Base-by-base conservation (phyloP, 2,797 vertebrate species). In the Luscinia luscinia region DNA sequence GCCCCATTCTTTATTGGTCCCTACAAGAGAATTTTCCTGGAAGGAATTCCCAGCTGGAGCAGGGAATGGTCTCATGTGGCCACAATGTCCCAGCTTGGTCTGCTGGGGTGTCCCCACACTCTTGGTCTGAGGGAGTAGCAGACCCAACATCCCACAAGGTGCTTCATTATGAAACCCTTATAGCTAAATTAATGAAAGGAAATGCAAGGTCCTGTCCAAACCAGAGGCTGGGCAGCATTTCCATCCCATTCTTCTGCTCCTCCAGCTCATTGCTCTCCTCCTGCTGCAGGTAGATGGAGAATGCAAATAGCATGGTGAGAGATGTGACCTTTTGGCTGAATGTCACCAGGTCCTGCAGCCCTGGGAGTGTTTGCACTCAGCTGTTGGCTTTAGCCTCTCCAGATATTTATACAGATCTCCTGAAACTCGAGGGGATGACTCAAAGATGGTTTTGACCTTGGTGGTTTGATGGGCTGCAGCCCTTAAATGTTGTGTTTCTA, bases 301-400 rank as follows among this genome's bases (percentile, higher is more conserved):
- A 96, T 93, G 94, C 96, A 96, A 97, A 96, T 96, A 94, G 70
- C 95, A 94, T 57, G 13, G 4, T 36, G 94, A 95, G 95, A 79
- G 92, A 54, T 76, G 59, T 88, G 95, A 96, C 94, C 96, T 97
- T 96, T 97, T 86, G 94, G 85, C 91, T 96, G 96, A 95, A 96
- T 97, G 94, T 96, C 94, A 94, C 94, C 87, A 81, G 90, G 84
- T 68, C 76, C 92, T 84, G 89, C 89, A 86, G 95, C 89, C 24
- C 55, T 90, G 95, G 93, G 85, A 95, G 94, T 96, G 89, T 97
- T 96, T 96, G 94, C 94, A 9, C 49, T 94, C 87, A 8, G 87
- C 58, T 11, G 5, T 89, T 73, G 91, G 82, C 79, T 94, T 95
- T 81, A 93, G 87, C 59, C 87, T 91, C 91, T 46, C 79, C 91